phyloP scores from a whole-genome alignment of 2,113 vertebrate species.

The Vanacampus margaritifer region DNA sequence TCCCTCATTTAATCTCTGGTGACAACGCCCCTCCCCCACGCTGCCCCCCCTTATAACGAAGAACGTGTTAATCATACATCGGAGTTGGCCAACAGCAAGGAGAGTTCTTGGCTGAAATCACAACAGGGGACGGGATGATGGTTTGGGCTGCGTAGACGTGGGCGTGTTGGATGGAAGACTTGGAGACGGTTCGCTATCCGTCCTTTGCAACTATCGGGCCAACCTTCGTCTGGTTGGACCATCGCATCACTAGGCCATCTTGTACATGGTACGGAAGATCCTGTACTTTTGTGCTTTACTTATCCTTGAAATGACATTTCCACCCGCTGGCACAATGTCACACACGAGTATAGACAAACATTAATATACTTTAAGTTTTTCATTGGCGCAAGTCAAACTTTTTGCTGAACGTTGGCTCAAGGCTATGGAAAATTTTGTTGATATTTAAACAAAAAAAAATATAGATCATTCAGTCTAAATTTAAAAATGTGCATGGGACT shows the following conservation, averaged over 20 bases:
- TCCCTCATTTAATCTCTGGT: slow-evolving; percentile 48
- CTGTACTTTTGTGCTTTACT: background rate
- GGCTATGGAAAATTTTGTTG: background rate
- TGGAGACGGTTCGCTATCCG: slow-evolving; percentile 51
- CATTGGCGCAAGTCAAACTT: no score
- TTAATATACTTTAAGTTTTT: background rate
- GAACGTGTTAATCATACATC: slow-evolving; percentile 66
- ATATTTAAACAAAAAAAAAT: background rate
- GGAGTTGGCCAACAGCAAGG: slow-evolving; percentile 61
- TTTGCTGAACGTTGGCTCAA: background rate
- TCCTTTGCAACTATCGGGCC: slow-evolving; percentile 55
- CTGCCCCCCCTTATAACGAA: slow-evolving; percentile 23
- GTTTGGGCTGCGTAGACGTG: slow-evolving; percentile 40
- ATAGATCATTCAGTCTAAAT: background rate
- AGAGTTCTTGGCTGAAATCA: slow-evolving; percentile 60
- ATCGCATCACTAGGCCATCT: slow-evolving; percentile 36
- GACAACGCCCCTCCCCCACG: slow-evolving; percentile 20
- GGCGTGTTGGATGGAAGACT: slow-evolving; percentile 34
- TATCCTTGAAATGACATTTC: background rate
- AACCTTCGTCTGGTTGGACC: slow-evolving; percentile 58
- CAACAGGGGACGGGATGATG: slow-evolving; percentile 64
- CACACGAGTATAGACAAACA: background rate
- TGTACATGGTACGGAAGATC: background rate
- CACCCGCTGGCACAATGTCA: background rate
- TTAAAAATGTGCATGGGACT: no score